Base-by-base conservation (phyloP, 2,888 invertebrate species). In the Beris chalybata region DNA sequence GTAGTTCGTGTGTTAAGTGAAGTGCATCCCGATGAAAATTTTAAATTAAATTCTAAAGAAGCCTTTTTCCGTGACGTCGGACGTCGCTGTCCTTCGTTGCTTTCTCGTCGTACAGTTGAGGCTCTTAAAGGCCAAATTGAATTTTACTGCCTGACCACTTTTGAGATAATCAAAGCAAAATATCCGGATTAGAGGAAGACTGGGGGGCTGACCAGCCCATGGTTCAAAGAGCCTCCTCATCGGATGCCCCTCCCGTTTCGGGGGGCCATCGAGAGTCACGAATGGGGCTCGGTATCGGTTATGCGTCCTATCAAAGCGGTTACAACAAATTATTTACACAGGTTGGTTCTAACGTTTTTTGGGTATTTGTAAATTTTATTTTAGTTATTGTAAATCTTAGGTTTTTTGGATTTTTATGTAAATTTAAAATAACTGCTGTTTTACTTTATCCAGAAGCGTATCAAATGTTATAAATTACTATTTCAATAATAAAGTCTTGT, bases 201-300 rank as follows among this genome's bases (percentile, higher is more conserved):
- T 80, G 76, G 72, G 74, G 81, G 81, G 78, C 81, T 77, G 79
- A 80, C 73, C 76, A 76, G 81, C 81, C 81, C 79, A 81, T 81
- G 81, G 81, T 81, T 77, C 81, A 81, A 73, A 76, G 80, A 74
- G 80, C 81, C 75, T 78, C 80, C 59, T 79, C 81, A 70, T 75
- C 79, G 74, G 80, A 81, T 79, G 81, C 77, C 76, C 81, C 81
- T 74, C 77, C 79, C 70, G 74, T 77, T 73, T 75, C 79, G 74
- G 69, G 68, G 68, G 79, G 78, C 74, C 79, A 79, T 76, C 79
- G 80, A 72, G 79, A 80, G 68, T 79, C 80, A 76, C 80, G 81
- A 74, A 81, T 81, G 75, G 81, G 81, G 76, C 78, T 81, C 72
- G 75, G 75, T 64, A 71, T 73, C 59, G 81, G 81, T 72, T 81